Evolutionary conservation across 53 echinoderm and acorn worm species (phyloP), one percentile per base, ranked within the genome.

Genomic region (Echinometra lucunter): DNA sequence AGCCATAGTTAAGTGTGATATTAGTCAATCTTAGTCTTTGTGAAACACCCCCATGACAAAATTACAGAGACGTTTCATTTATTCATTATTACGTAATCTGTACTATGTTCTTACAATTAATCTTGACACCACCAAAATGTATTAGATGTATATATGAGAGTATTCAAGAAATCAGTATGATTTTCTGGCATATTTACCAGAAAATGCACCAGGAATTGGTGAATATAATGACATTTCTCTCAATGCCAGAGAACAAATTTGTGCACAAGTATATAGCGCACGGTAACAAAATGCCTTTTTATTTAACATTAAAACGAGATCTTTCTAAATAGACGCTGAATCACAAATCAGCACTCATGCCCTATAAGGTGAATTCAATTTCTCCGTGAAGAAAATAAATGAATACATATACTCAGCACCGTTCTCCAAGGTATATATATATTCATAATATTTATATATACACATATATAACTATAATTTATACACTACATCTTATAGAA

Each of bases 391-490:
- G 85, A 85, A 85, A 85, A 85, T 85, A 85, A 85, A 85, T 85
- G 85, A 85, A 85, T 85, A 85, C 85, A 85, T 85, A 85, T 85
- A 85, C 85, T 85, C 49, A 85, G 85, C 85, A 85, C 85, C 85
- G 85, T 17, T 78, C 85, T 85, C 85, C 45, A 47, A 85, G 85
- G 85, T 85, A 85, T 81, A 81, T 6, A 11, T 85, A 85, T 85
- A 85, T 85, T 85, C 85, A 85, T 85, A 85, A 85, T 85, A 85
- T 85, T 85, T 85, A 85, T 85, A 85, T 85, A 85, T 85, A 85
- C 85, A 85, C 85, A 49, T 85, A 85, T 85, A 85, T 85, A 85
- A 49, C 85, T 85, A 85, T 85, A 49, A 85, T 85, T 85, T 49
- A 47, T 85, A 85, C 85, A 85, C 85, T 85, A 49, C 85, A 45